Evolutionary conservation across 2,113 vertebrate species (phyloP), one percentile per base, ranked within the genome.

Genomic region (Salvelinus sp.): DNA sequence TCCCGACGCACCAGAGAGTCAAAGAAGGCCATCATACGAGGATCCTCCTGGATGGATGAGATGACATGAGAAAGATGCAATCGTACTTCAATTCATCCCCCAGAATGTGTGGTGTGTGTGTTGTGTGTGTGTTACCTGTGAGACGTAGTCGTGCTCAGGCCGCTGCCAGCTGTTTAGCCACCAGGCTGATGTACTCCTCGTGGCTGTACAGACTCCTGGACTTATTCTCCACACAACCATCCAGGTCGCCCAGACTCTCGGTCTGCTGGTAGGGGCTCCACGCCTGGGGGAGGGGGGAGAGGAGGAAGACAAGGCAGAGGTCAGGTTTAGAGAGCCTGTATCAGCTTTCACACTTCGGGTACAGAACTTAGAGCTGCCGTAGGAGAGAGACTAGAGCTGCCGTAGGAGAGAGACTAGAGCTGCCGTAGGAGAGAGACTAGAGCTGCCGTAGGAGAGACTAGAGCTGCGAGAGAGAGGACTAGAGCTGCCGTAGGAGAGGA

Each of bases 11-110:
- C 97, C n/a, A 99, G 85, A 0, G 98, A 99, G 87, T 99, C 98
- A 38, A 99, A 99, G 80, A 99, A 99, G 14, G 97, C 98, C 98
- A 98, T 99, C 97, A 99, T 99, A 70, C 98, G 93, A 0, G 98
- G 97, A 73, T 99, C 98, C 74, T 99, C 97, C 87, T 98, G 97
- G 65, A 98, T 95, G 0, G 98, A 99, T 99, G 50, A 54, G 50
- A 54, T 18, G 13, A 54, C 2, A 54, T 54, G 16, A 54, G 50
- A 54, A 54, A 54, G 13, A 18, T 18, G 50, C 48, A 54, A 54
- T 16, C 1, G 48, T 13, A 54, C 48, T 54, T 54, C 6, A 54
- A 54, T 54, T 18, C 4, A 54, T 50, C 12, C 48, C 48, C 48
- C 14, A 16, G 10, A 14, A 3, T 4, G 0, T 50, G 48, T 3